Evolutionary conservation across 2,113 vertebrate genomes (phyloP).

Genomic region (Polypterus bichir): DNA sequence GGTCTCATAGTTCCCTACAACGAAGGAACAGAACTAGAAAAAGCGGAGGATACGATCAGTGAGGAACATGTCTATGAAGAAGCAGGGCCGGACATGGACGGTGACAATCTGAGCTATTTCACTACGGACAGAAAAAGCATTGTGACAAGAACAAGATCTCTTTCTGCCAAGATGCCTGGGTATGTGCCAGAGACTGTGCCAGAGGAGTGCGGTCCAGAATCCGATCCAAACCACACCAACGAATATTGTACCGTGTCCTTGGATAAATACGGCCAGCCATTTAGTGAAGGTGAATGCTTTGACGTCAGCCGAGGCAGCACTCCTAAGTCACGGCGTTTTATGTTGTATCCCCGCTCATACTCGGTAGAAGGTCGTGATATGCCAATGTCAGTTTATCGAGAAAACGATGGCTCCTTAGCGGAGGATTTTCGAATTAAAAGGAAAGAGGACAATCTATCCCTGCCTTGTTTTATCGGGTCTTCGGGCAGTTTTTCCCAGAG

Average conservation of each 20-base stretch:
- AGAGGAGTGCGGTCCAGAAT: constrained; percentile 75
- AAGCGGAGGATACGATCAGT: constrained; percentile 33
- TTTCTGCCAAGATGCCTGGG: constrained; percentile 75
- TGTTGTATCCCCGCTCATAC: constrained; percentile 70
- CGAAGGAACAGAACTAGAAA: constrained; percentile 46
- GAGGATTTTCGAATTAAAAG: constrained; percentile 54
- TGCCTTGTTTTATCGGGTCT: constrained; percentile 66
- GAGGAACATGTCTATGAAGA: constrained; percentile 60
- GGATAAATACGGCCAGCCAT: constrained; percentile 37
- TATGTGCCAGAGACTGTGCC: constrained; percentile 92
- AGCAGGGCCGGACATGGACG: constrained; percentile 52
- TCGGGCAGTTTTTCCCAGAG: constrained; percentile 76
- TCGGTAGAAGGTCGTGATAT: constrained; percentile 74
- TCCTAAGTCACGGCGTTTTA: constrained; percentile 58
- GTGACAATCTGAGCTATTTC: constrained; percentile 52
- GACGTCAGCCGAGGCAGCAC: constrained; percentile 45
- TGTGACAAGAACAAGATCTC: constrained; percentile 72
- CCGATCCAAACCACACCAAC: constrained; percentile 34
- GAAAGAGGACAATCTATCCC: constrained; percentile 70
- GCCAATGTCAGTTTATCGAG: constrained; percentile 47
- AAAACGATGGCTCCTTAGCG: constrained; percentile 38
- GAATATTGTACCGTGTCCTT: constrained; percentile 49
- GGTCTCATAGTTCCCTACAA: constrained; percentile 61
- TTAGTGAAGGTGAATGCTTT: constrained; percentile 47
- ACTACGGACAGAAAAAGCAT: constrained; percentile 60